Evolutionary conservation across 2,888 invertebrate genomes (phyloP).

Genomic region (Norana najaformis): DNA sequence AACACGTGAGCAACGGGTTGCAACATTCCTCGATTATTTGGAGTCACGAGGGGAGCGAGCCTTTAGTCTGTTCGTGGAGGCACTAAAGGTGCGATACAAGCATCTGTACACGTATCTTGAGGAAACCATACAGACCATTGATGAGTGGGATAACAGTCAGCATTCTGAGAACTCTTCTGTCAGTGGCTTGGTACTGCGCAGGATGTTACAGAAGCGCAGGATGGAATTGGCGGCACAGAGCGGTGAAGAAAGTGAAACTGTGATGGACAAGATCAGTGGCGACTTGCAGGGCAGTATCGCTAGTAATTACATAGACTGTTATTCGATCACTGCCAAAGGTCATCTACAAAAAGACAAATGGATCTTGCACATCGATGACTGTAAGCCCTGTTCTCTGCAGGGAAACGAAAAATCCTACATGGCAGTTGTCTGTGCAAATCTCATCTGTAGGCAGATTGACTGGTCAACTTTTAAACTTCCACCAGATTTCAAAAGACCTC

Average conservation of each 20-base stretch:
- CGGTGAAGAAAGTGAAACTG: neutral
- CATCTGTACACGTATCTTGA: constrained; percentile 40
- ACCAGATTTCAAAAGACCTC: neutral
- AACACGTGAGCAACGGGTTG: constrained; percentile 39
- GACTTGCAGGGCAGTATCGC: constrained; percentile 32
- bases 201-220: neutral
- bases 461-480: neutral
- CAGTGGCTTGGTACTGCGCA: constrained; percentile 36
- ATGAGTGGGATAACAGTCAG: constrained; percentile 25
- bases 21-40: constrained; percentile 39
- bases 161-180: constrained; percentile 32
- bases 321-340: constrained; percentile 41
- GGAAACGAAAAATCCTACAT: constrained; percentile 30
- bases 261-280: neutral
- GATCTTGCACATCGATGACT: constrained; percentile 36
- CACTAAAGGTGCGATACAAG: constrained; percentile 38
- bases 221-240: neutral
- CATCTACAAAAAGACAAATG: constrained; percentile 38
- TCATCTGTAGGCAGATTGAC: constrained; percentile 23
- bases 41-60: constrained; percentile 40
- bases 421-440: constrained; percentile 31
- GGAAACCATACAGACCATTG: constrained; percentile 35
- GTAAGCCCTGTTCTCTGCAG: neutral
- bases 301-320: constrained; percentile 41
- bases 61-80: constrained; percentile 41